Base-by-base conservation (phyloP, 2,797 vertebrate species). In the Crypturellus tataupa region DNA sequence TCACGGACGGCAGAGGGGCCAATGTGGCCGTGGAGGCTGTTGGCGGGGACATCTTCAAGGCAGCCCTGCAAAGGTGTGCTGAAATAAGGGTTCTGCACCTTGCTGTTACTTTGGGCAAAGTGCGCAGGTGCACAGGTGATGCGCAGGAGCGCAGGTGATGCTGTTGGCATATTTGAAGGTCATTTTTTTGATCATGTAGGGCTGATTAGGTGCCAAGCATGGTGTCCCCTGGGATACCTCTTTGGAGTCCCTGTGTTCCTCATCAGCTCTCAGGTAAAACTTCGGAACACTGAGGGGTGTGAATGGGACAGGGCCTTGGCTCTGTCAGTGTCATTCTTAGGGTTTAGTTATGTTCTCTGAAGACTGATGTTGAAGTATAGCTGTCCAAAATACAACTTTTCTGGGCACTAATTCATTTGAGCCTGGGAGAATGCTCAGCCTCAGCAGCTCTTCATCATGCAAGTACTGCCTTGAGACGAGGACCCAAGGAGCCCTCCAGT, bases 1-100 rank as follows among this genome's bases (percentile, higher is more conserved):
- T 97, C 76, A 73, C 64, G 33, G 92, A 82, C 31, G 73, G 55
- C 29, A 62, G 31, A 7, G 84, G 86, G 8, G 88, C 82, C 35
- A 12, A 80, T 0, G 51, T 53, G 25, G 86, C 58, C 23, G 29
- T 89, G 0, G 42, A 97, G 40, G 85, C 85, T 2, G 77, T 96
- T 24, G 87, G 89, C 23, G 93, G 96, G 17, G 90, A 95, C 8
- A 2, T 94, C 62, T 96, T 96, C 95, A 92, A 94, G 33, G 72
- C 93, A 49, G 90, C 93, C 25, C 88, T 97, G 39, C 83, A 53
- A 85, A 96, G 85, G 76, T 94, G 15, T 3, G 6, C 29, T 59
- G 69, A 10, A 19, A 39, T 37, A 29, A 69, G 70, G 81, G 7
- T n/a, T n/a, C 17, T 71, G 63, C 29, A 7, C 27, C 25, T 68